phyloP scores from a whole-genome alignment of 2,888 invertebrate species.

The Parnassius glacialis region DNA sequence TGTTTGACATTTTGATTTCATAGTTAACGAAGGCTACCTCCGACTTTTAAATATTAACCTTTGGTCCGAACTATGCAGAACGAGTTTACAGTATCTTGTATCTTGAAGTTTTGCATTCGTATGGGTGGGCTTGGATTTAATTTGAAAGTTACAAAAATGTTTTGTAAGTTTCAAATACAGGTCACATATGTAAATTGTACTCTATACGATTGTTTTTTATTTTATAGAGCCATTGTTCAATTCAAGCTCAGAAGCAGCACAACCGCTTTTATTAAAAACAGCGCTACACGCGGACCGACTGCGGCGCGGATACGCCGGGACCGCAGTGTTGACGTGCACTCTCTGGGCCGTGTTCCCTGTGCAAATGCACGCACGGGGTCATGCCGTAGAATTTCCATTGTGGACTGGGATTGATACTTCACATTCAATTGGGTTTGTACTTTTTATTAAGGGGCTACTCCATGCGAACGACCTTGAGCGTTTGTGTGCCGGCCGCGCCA shows the following conservation, averaged over 20 bases:
- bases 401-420: conserved; percentile 35
- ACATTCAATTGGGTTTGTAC: conserved; percentile 26
- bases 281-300: conserved; percentile 37
- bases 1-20: too few species aligned
- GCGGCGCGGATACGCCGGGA: conserved; percentile 40
- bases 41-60: too few species aligned
- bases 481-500: too few species aligned
- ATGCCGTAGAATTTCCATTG: conserved; percentile 48
- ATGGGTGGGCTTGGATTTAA: too few species aligned
- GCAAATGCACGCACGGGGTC: conserved; percentile 39
- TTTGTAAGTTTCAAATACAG: not conserved
- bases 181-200: too few species aligned
- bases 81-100: too few species aligned
- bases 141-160: not conserved
- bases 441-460: too few species aligned
- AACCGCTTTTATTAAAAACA: conserved; percentile 25
- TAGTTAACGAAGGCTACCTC: too few species aligned
- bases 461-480: too few species aligned
- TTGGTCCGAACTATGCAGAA: too few species aligned
- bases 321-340: conserved; percentile 59
- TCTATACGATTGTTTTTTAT: not conserved
- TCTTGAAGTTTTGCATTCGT: too few species aligned
- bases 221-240: conserved; percentile 29
- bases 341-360: conserved; percentile 58
- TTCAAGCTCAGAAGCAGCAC: conserved; percentile 12